Conservation (phyloP, 1,140 invertebrate species). For the Amphibalanus amphitrite region DNA sequence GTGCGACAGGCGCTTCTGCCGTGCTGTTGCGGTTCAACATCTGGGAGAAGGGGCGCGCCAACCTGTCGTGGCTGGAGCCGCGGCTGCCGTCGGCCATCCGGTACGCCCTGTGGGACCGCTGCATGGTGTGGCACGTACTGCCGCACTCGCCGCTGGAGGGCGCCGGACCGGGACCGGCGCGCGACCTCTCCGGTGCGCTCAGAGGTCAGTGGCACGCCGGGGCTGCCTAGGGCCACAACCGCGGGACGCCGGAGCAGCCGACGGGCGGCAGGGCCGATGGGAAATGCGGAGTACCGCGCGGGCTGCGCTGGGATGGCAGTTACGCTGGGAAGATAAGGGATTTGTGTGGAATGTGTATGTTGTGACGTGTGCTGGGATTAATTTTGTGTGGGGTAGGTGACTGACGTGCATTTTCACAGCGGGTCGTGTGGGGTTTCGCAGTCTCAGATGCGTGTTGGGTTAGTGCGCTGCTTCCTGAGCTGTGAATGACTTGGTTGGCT, state of each 20-base stretch:
- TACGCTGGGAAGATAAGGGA: neutral
- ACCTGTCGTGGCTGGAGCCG: constrained; percentile 39
- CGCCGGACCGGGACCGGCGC: constrained; percentile 28
- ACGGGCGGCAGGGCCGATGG: neutral
- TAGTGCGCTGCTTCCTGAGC: too few species aligned
- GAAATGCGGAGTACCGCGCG: neutral
- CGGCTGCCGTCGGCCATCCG: constrained; percentile 41
- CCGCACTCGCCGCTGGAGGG: neutral
- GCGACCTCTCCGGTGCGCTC: constrained; percentile 6
- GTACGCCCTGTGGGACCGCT: constrained; percentile 51
- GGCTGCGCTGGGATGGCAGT: neutral
- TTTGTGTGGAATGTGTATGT: neutral
- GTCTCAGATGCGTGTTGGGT: too few species aligned
- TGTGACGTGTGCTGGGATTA: too few species aligned
- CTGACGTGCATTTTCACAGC: too few species aligned
- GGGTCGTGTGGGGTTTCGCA: too few species aligned
- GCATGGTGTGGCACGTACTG: constrained; percentile 49
- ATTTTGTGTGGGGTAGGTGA: too few species aligned
- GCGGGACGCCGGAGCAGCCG: neutral
- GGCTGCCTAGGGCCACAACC: too few species aligned
- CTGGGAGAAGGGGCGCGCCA: constrained; percentile 56
- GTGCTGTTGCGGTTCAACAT: constrained; percentile 48
- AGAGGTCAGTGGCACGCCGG: neutral
- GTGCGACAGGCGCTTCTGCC: constrained; percentile 19
- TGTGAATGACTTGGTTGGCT: too few species aligned